phyloP scores from a whole-genome alignment of 2,888 invertebrate species.

The Craniophora ligustri region DNA sequence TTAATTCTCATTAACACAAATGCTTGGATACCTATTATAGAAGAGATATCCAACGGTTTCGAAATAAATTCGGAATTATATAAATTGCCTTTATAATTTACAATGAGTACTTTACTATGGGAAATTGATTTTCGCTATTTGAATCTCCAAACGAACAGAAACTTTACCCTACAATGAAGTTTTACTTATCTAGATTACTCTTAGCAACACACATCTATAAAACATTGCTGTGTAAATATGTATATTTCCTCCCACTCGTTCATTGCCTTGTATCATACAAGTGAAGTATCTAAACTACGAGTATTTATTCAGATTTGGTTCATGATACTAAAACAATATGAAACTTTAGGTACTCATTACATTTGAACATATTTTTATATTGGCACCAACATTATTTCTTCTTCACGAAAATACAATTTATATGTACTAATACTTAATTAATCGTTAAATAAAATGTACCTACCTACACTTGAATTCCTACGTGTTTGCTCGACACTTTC shows the following conservation, averaged over 20 bases:
- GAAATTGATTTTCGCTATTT: background rate
- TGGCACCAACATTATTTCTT: constrained; percentile 48
- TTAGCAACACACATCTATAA: background rate
- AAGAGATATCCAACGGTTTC: background rate
- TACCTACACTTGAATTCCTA: no score
- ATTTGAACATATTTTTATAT: constrained; percentile 49
- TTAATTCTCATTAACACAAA: background rate
- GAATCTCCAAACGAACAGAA: no score
- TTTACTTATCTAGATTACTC: no score
- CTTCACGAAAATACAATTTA: constrained; percentile 7
- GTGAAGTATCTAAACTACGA: constrained; percentile 44
- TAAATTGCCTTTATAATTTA: no score
- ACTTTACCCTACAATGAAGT: background rate
- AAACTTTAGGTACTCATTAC: constrained; percentile 27
- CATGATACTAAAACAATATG: constrained; percentile 15
- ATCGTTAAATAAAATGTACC: no score
- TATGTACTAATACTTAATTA: no score
- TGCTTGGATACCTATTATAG: background rate
- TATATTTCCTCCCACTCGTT: no score
- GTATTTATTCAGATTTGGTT: constrained; percentile 54
- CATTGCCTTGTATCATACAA: no score
- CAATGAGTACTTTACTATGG: no score
- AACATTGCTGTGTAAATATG: background rate
- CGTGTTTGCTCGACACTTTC: constrained; percentile 2
- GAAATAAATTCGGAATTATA: constrained; percentile 1